Evolutionary conservation across 2,797 vertebrate species (phyloP).

Genomic region (Syngnathus rostellatus): DNA sequence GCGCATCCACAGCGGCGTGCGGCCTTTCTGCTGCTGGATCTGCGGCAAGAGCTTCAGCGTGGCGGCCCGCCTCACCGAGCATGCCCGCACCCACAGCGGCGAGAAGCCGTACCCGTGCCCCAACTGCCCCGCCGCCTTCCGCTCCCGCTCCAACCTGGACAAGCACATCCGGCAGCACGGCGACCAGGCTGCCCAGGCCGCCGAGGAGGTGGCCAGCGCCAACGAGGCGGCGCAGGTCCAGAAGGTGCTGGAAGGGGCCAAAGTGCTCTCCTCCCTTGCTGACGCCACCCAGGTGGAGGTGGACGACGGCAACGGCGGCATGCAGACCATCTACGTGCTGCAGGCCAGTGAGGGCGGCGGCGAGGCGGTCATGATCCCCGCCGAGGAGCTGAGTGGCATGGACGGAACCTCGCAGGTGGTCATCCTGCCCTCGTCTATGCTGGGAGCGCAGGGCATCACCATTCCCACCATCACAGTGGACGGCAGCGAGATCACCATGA

Average conservation of each 20-base stretch:
- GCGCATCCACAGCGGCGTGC: slow-evolving; percentile 74
- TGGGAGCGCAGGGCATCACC: slow-evolving; percentile 53
- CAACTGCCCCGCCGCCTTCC: slow-evolving; percentile 74
- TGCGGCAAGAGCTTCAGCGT: slow-evolving; percentile 88
- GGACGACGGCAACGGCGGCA: slow-evolving; percentile 45
- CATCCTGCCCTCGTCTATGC: slow-evolving; percentile 66
- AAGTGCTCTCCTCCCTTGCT: slow-evolving; percentile 70
- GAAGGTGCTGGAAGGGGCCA: slow-evolving; percentile 62
- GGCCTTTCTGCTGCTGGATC: slow-evolving; percentile 83
- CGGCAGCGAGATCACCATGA: slow-evolving; percentile 62
- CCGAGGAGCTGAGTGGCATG: slow-evolving; percentile 54
- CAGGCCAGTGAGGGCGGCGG: slow-evolving; percentile 51
- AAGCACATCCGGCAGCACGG: slow-evolving; percentile 69
- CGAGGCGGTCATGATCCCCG: slow-evolving; percentile 62
- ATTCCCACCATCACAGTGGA: slow-evolving; percentile 63
- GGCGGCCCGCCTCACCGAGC: slow-evolving; percentile 80
- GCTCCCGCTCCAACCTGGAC: slow-evolving; percentile 79
- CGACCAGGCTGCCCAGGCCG: slow-evolving; percentile 34
- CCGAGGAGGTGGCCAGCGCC: slow-evolving; percentile 32
- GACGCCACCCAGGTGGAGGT: slow-evolving; percentile 36
- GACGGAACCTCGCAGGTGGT: slow-evolving; percentile 71
- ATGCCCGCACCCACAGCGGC: slow-evolving; percentile 84
- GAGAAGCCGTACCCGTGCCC: slow-evolving; percentile 82
- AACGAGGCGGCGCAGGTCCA: slow-evolving; percentile 53
- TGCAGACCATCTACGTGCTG: slow-evolving; percentile 73